phyloP scores from a whole-genome alignment of 2,888 invertebrate genomes.

The Capitulum mitella region DNA sequence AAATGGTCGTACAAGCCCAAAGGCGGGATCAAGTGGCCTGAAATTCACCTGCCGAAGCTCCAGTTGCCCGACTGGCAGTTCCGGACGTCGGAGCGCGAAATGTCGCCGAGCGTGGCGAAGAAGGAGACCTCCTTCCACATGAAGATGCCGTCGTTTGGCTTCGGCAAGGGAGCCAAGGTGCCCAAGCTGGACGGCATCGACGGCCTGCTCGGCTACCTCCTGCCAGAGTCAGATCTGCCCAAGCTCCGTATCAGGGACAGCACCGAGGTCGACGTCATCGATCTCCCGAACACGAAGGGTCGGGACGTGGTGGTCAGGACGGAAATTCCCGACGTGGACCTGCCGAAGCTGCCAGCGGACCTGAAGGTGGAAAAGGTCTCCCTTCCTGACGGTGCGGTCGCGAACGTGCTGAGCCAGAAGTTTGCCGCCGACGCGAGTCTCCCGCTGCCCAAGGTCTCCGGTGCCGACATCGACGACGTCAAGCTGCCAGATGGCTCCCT shows the following conservation, averaged over 20 bases:
- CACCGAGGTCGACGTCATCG: slow-evolving; percentile 1
- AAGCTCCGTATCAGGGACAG: background rate
- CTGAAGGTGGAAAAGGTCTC: background rate
- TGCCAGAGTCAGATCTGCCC: background rate
- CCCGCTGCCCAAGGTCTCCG: background rate
- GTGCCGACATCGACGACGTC: background rate
- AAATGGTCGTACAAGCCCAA: slow-evolving; percentile 17
- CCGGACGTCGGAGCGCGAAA: background rate
- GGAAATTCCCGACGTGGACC: background rate
- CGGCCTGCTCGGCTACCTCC: background rate
- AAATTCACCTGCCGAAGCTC: background rate
- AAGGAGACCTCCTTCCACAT: background rate
- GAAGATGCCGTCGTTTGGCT: slow-evolving; percentile 15
- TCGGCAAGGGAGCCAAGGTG: background rate
- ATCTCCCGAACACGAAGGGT: background rate
- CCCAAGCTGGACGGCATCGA: slow-evolving; percentile 7
- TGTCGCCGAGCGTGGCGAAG: background rate
- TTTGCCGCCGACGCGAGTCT: background rate
- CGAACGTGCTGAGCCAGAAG: background rate
- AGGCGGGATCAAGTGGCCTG: background rate
- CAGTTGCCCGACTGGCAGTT: background rate
- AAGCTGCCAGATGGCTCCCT: background rate
- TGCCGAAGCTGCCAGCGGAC: background rate
- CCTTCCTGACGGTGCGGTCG: background rate
- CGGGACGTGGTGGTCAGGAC: slow-evolving; percentile 5